Base-by-base conservation (phyloP, 2,888 invertebrate genomes). In the Tipula lateralis region DNA sequence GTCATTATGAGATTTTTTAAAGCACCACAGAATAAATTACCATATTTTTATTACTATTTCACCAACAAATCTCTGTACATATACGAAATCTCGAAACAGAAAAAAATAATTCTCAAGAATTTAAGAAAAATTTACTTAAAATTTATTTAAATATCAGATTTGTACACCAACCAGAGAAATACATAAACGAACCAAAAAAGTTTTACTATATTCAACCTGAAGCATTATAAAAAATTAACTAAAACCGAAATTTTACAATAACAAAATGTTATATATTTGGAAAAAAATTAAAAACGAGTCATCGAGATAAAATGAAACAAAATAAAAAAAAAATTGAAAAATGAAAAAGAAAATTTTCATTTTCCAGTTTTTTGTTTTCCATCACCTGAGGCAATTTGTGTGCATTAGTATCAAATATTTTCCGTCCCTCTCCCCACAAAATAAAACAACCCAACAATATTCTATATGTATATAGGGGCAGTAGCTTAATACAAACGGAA, bases 371-470 rank as follows among this genome's bases (percentile, higher is more conserved):
- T 66, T 66, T 66, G 66, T 66, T 66, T 66, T 66, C 66, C 66
- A 66, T 66, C 66, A 66, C 66, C 66, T 66, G 24, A 66, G 66
- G 66, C 66, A 66, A 66, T 66, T 66, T 66, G 66, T 66, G 66
- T 66, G 66, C 66, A 66, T 66, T 66, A 66, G 66, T 66, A 66
- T 66, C 66, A 66, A 66, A 66, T 66, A 66, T 66, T 66, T 66
- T 66, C 9, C 9, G 9, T 24, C 2, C 24, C 66, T 9, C 24
- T 24, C 66, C 50, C 6, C 24, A 66, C 19, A 66, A 66, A 66
- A 66, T 13, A 66, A 9, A 66, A 66, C 9, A n/a, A 24, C 3
- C 44, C 66, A 66, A 24, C 66, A 24, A 66, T 24, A 66, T 66
- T 24, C 24, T 66, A 66, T 66, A 44, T n/a, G 16, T 24, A 24